Evolutionary conservation across 2,888 invertebrate genomes (phyloP).

Genomic region (Eumacrocentrus americanus): DNA sequence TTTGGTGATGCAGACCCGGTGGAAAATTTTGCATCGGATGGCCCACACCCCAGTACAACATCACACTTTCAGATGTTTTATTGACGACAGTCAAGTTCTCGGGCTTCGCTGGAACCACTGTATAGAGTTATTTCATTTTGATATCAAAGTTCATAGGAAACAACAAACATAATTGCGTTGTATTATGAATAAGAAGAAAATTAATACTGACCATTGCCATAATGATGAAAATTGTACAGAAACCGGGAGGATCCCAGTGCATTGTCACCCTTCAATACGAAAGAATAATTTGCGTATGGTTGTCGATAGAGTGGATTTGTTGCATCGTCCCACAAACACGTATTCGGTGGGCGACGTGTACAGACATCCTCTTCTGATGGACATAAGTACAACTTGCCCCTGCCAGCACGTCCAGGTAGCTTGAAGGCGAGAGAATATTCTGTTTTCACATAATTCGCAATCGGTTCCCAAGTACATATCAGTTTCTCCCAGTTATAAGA

Average conservation of each 20-base stretch:
- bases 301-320: constrained; percentile 66
- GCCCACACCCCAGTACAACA: constrained; percentile 63
- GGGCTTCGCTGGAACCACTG: constrained; percentile 64
- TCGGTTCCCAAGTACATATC: constrained; percentile 76
- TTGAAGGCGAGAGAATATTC: constrained; percentile 64
- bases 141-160: constrained; percentile 59
- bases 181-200: constrained; percentile 62
- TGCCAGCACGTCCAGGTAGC: constrained; percentile 59
- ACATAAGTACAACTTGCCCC: constrained; percentile 48
- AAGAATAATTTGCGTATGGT: constrained; percentile 64
- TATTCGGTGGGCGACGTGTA: constrained; percentile 37
- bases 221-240: constrained; percentile 68
- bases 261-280: constrained; percentile 70
- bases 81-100: constrained; percentile 61
- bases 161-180: constrained; percentile 46
- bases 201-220: constrained; percentile 63
- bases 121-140: constrained; percentile 56
- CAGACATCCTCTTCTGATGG: constrained; percentile 52
- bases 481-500: constrained; percentile 77
- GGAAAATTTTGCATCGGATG: constrained; percentile 63
- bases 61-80: constrained; percentile 62
- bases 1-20: constrained; percentile 62
- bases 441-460: constrained; percentile 66
- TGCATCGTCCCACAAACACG: constrained; percentile 63
- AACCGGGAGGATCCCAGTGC: constrained; percentile 66